These are phyloP conservation scores for Sylvilagus bachmani DNA, from an alignment of 2,113 vertebrate genomes.

Conservation along the genomic window DNA sequence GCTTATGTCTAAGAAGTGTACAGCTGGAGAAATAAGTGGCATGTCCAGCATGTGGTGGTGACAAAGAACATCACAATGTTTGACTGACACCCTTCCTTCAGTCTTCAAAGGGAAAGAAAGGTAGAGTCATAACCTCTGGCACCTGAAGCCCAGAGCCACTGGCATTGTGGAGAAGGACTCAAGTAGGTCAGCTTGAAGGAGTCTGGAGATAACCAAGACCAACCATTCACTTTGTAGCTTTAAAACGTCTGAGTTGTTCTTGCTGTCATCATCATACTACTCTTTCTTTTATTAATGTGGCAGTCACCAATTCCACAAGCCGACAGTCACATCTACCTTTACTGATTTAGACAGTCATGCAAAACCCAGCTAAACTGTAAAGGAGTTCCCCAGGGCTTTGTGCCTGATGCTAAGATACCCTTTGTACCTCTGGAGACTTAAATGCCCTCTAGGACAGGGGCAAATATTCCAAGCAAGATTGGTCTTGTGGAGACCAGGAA, in stretches of 20 bases:
- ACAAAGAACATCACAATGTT: neutral
- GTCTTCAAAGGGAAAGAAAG: neutral
- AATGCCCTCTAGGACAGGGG: neutral
- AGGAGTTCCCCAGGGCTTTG: neutral
- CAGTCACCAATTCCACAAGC: neutral
- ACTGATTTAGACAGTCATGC: neutral
- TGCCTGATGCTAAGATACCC: neutral
- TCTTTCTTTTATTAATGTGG: neutral
- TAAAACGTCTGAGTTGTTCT: neutral
- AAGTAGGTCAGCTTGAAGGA: neutral
- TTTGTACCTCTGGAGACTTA: neutral
- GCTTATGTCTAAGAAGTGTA: neutral
- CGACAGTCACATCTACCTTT: neutral
- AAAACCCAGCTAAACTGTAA: neutral
- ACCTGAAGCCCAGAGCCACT: neutral
- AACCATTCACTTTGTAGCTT: neutral
- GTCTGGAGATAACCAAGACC: neutral
- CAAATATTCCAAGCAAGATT: neutral
- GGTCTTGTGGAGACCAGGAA: neutral
- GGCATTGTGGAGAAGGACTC: neutral
- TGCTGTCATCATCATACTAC: neutral
- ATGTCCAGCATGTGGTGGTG: no score
- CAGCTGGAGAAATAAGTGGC: neutral
- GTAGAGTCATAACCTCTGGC: accelerated
- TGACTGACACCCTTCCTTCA: neutral